Evolutionary conservation across 2,888 invertebrate species (phyloP).

Genomic region (Melanargia galathea): DNA sequence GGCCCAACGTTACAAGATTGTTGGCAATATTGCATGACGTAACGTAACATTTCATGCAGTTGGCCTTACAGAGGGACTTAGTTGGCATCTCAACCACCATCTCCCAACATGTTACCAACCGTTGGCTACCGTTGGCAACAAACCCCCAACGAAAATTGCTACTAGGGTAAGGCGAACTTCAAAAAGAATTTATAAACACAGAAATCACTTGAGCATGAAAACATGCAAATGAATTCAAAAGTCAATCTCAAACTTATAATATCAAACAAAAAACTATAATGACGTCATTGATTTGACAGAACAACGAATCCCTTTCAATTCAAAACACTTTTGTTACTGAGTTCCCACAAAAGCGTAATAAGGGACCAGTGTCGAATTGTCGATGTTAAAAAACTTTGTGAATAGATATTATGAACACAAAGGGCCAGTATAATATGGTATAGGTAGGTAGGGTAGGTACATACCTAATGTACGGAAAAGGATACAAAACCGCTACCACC

Average conservation of each 20-base stretch:
- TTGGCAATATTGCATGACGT: too few species aligned
- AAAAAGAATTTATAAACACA: constrained; percentile 3
- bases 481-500: constrained; percentile 26
- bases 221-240: constrained; percentile 7
- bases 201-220: constrained; percentile 9
- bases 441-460: neutral
- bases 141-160: too few species aligned
- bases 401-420: constrained; percentile 24
- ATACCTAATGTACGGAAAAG: constrained; percentile 1
- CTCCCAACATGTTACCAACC: too few species aligned
- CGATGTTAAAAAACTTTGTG: constrained; percentile 26
- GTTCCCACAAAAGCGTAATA: constrained; percentile 30
- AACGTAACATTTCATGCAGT: too few species aligned
- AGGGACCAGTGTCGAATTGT: constrained; percentile 19
- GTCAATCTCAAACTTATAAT: neutral
- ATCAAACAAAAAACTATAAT: constrained; percentile 14
- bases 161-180: too few species aligned
- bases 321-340: constrained; percentile 23
- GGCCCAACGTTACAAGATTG: too few species aligned
- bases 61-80: too few species aligned
- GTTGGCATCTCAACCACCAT: too few species aligned
- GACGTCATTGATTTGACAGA: constrained; percentile 8
- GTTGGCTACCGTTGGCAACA: too few species aligned
- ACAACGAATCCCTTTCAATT: constrained; percentile 19
- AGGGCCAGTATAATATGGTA: constrained; percentile 9